Conservation (phyloP, 1,140 invertebrate genomes). For the Drosophila teissieri region DNA sequence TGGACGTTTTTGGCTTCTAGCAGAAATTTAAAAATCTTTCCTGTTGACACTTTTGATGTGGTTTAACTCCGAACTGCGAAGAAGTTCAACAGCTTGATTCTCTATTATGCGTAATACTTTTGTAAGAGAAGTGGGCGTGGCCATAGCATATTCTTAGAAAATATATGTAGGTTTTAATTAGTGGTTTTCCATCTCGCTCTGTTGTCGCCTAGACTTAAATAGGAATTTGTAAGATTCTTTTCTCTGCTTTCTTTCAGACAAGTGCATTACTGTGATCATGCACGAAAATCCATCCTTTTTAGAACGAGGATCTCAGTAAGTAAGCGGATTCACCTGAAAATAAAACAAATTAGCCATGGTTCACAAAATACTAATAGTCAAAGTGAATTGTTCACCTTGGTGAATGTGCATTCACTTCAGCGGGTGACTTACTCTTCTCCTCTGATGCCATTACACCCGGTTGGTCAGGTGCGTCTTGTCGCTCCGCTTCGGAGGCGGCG, state of each 20-base stretch:
- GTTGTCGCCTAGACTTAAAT: slow-evolving; percentile 50
- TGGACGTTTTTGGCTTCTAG: too few species aligned
- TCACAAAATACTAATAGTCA: neutral
- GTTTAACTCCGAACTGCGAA: neutral
- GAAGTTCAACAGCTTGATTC: slow-evolving; percentile 12
- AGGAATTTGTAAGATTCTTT: slow-evolving; percentile 56
- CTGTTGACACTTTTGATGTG: slow-evolving; percentile 5
- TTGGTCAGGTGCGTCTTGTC: slow-evolving; percentile 90
- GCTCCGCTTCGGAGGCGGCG: slow-evolving; percentile 91
- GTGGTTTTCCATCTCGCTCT: slow-evolving; percentile 10
- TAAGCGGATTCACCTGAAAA: slow-evolving; percentile 1
- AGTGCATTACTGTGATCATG: slow-evolving; percentile 1
- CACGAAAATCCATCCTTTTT: neutral
- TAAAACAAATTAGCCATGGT: neutral
- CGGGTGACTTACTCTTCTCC: slow-evolving; percentile 11
- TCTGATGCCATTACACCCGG: slow-evolving; percentile 60
- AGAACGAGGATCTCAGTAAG: neutral
- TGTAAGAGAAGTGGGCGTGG: slow-evolving; percentile 66
- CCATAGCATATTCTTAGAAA: slow-evolving; percentile 39
- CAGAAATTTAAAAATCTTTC: too few species aligned
- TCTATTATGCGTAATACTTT: slow-evolving; percentile 66
- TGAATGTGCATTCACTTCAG: neutral
- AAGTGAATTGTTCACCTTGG: too few species aligned
- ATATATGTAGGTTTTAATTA: slow-evolving; percentile 19
- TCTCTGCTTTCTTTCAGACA: slow-evolving; percentile 8